phyloP scores from a whole-genome alignment of 1,140 invertebrate species.

The Heliothis virescens region DNA sequence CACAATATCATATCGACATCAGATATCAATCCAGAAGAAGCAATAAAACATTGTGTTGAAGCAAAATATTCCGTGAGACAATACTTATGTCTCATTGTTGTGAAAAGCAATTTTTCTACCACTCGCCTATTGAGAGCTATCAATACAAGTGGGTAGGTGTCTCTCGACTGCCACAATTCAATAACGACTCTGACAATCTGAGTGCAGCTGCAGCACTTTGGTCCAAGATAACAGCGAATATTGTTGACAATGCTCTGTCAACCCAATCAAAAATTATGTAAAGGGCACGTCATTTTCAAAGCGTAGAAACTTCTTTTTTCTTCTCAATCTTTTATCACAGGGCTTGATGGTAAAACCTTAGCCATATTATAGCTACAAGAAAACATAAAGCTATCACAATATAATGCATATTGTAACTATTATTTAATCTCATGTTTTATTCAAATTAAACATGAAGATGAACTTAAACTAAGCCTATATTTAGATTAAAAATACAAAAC shows the following conservation, averaged over 20 bases:
- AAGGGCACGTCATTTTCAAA: no score
- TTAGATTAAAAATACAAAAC: no score
- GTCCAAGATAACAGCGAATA: conserved; percentile 50
- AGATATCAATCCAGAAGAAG: background rate
- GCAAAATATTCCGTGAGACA: conserved; percentile 38
- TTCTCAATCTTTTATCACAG: no score
- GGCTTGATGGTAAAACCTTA: no score
- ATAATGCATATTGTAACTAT: no score
- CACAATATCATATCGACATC: conserved; percentile 16
- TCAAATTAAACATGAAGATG: no score
- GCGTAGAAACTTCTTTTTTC: no score
- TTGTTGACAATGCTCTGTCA: background rate
- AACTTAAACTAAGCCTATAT: no score
- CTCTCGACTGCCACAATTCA: conserved; percentile 72
- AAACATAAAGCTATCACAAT: no score
- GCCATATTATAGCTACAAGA: no score
- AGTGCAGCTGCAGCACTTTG: conserved; percentile 54
- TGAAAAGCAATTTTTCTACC: conserved; percentile 68
- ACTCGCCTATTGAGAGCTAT: conserved; percentile 61
- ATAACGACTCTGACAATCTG: conserved; percentile 65
- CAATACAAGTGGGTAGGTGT: conserved; percentile 60
- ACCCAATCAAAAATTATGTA: no score
- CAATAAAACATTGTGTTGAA: conserved; percentile 37
- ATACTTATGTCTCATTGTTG: conserved; percentile 45
- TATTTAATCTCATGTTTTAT: no score